Percentiles rank a stretch among this genome's conserved stretches.
phyloP scores from a whole-genome alignment of 2,797 vertebrate species.

The Chrosomus eos region DNA sequence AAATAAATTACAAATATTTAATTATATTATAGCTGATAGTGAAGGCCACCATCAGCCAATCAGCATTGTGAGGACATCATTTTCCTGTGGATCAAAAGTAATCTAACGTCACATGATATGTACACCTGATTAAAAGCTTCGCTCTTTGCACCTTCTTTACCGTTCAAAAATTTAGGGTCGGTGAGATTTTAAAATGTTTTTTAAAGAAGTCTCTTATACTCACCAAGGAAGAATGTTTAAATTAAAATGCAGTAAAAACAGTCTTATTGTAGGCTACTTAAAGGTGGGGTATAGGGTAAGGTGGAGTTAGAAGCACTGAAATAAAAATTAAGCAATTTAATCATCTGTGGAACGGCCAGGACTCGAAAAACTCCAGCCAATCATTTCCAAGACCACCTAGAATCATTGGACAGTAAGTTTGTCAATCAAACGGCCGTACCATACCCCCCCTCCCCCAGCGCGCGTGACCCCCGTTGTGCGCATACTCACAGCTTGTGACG shows the following conservation, averaged over 20 bases:
- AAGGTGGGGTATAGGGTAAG: too few species aligned
- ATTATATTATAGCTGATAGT: neutral
- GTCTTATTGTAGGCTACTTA: too few species aligned
- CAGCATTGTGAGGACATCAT: neutral
- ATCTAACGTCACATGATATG: neutral
- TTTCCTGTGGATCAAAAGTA: neutral
- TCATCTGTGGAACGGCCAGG: too few species aligned
- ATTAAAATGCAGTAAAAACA: neutral
- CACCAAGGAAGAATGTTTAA: neutral
- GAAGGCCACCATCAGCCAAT: neutral
- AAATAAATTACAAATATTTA: neutral
- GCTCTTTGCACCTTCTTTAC: neutral
- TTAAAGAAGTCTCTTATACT: neutral
- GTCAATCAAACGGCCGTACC: too few species aligned
- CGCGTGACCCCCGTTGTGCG: too few species aligned
- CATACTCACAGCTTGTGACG: too few species aligned
- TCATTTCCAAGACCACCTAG: too few species aligned
- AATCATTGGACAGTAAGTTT: too few species aligned
- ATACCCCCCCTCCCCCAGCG: too few species aligned
- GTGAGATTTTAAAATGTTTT: neutral
- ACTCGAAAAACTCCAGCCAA: too few species aligned
- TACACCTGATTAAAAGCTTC: neutral
- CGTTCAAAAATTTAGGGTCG: neutral
- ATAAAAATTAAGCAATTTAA: too few species aligned
- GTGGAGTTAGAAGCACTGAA: too few species aligned